phyloP scores from a whole-genome alignment of 2,888 invertebrate species.

The Agrotis puta region DNA sequence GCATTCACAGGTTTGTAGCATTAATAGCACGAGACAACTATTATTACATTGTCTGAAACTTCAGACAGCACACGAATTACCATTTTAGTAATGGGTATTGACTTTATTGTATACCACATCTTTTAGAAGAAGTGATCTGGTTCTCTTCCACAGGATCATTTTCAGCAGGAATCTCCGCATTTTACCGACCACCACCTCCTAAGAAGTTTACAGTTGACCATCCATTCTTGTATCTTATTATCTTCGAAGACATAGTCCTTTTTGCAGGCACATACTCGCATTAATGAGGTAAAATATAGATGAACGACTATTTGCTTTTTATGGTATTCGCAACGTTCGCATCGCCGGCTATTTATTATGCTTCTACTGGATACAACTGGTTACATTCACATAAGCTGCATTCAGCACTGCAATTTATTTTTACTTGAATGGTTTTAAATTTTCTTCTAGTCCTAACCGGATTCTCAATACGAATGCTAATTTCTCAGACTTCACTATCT shows the following conservation, averaged over 20 bases:
- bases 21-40: not conserved
- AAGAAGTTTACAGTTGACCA: constrained; percentile 54
- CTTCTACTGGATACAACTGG: constrained; percentile 16
- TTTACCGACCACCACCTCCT: constrained; percentile 31
- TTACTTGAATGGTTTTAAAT: not conserved
- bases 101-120: not conserved
- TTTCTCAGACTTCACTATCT: not conserved
- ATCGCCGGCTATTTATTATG: not conserved
- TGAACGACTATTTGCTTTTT: constrained; percentile 9
- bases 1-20: constrained; percentile 92
- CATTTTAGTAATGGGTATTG: not conserved
- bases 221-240: constrained; percentile 70
- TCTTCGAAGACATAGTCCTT: constrained; percentile 69
- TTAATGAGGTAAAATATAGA: constrained; percentile 57
- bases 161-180: constrained; percentile 22
- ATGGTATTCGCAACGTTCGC: not conserved
- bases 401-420: not conserved
- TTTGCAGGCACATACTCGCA: constrained; percentile 73
- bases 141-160: constrained; percentile 49
- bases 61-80: not conserved
- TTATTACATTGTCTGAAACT: not conserved
- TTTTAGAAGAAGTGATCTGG: not conserved
- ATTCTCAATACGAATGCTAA: not conserved
- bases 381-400: not conserved
- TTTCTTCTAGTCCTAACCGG: not conserved